Evolutionary conservation across 2,888 invertebrate genomes (phyloP).

Genomic region (Baronia brevicornis): DNA sequence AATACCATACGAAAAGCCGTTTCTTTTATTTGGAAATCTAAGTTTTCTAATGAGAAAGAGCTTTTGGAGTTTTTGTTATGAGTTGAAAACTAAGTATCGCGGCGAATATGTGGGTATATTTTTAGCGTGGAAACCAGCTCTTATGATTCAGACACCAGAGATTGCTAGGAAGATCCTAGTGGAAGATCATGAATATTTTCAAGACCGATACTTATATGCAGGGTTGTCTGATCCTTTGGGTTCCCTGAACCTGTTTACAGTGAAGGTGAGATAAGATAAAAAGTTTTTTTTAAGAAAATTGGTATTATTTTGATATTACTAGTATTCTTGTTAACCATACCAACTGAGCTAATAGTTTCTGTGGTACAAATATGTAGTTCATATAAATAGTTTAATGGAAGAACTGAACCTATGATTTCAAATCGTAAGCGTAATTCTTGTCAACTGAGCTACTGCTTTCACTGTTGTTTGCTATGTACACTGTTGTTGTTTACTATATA

Average conservation of each 20-base stretch:
- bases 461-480: too few species aligned
- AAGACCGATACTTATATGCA: constrained; percentile 38
- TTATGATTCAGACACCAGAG: constrained; percentile 47
- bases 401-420: too few species aligned
- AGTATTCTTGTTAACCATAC: too few species aligned
- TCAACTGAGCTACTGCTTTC: too few species aligned
- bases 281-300: too few species aligned
- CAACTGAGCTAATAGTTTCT: too few species aligned
- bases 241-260: constrained; percentile 46
- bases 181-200: constrained; percentile 44
- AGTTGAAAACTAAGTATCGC: constrained; percentile 32
- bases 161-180: constrained; percentile 40
- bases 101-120: constrained; percentile 46
- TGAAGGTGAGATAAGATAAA: constrained; percentile 35
- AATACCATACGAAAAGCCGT: constrained; percentile 41
- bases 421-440: too few species aligned
- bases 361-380: too few species aligned
- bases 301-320: too few species aligned
- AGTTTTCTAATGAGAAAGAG: constrained; percentile 46
- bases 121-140: constrained; percentile 40
- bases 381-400: too few species aligned
- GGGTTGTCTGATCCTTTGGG: constrained; percentile 45
- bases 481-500: too few species aligned
- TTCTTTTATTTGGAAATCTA: constrained; percentile 41
- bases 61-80: constrained; percentile 36